Percentiles rank a stretch among this genome's conserved stretches.
Conservation (phyloP, 1,140 invertebrate genomes). For the Sycophaga agraensis region DNA sequence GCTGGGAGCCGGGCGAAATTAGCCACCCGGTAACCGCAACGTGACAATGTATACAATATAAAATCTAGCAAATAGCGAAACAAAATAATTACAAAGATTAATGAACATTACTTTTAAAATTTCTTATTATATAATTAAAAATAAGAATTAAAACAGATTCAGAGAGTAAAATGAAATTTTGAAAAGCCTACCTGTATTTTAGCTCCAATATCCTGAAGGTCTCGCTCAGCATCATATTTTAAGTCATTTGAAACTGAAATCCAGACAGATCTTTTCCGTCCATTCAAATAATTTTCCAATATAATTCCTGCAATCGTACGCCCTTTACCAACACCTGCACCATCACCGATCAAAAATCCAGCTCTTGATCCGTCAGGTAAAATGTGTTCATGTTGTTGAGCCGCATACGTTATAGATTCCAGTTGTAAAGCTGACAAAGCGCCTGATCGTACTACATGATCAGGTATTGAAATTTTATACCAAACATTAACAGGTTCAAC, state of each 20-base stretch:
- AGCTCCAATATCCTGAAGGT: slow-evolving; percentile 94
- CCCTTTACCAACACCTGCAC: slow-evolving; percentile 99
- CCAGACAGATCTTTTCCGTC: slow-evolving; percentile 94
- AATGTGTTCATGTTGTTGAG: slow-evolving; percentile 92
- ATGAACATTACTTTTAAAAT: too few species aligned
- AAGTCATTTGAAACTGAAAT: slow-evolving; percentile 98
- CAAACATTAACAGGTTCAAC: slow-evolving; percentile 94
- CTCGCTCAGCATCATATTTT: slow-evolving; percentile 96
- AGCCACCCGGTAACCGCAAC: too few species aligned
- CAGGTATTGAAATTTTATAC: slow-evolving; percentile 85
- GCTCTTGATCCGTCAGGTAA: slow-evolving; percentile 88
- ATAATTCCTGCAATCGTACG: slow-evolving; percentile 98
- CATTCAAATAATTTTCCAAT: slow-evolving; percentile 94
- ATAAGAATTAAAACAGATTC: too few species aligned
- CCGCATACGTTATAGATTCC: slow-evolving; percentile 95
- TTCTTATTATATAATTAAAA: not conserved
- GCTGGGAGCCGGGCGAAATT: too few species aligned
- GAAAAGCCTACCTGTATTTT: slow-evolving; percentile 86
- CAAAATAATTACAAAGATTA: too few species aligned
- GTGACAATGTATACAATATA: too few species aligned
- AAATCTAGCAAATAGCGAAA: too few species aligned
- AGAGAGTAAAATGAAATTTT: not conserved
- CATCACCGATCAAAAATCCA: slow-evolving; percentile 97
- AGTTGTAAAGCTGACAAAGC: slow-evolving; percentile 93
- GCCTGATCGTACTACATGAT: slow-evolving; percentile 81